Evolutionary conservation across 2,113 vertebrate genomes (phyloP).

Genomic region (Polypterus senegalus): DNA sequence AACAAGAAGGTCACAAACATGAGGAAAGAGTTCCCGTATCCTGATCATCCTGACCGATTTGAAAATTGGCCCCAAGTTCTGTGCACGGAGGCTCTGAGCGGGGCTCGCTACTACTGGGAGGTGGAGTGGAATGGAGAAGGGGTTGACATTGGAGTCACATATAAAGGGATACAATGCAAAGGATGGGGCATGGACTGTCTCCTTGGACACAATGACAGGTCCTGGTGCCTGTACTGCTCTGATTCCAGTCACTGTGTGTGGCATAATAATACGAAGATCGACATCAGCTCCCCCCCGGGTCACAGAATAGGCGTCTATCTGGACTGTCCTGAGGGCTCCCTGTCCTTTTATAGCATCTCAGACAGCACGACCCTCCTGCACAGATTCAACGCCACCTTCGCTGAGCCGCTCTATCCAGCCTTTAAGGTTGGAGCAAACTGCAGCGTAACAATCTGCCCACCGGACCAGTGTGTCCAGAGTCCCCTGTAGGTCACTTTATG

Average conservation of each 20-base stretch:
- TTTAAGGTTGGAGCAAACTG: slow-evolving; percentile 69
- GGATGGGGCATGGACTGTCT: slow-evolving; percentile 61
- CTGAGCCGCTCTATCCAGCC: slow-evolving; percentile 59
- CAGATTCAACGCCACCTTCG: slow-evolving; percentile 63
- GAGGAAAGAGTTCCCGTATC: slow-evolving; percentile 33
- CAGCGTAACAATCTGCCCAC: slow-evolving; percentile 43
- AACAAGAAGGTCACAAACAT: slow-evolving; percentile 40
- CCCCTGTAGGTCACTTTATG: no score
- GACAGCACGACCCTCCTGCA: slow-evolving; percentile 53
- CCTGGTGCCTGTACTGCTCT: slow-evolving; percentile 80
- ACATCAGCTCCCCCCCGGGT: slow-evolving; percentile 37
- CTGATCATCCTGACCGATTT: slow-evolving; percentile 50
- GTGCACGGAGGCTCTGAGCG: slow-evolving; percentile 54
- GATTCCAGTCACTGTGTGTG: slow-evolving; percentile 70
- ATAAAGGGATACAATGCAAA: slow-evolving; percentile 48
- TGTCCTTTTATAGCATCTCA: slow-evolving; percentile 74
- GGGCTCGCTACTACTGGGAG: slow-evolving; percentile 82
- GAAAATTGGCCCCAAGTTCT: slow-evolving; percentile 72
- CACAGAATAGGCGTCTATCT: slow-evolving; percentile 64
- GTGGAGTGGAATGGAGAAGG: slow-evolving; percentile 49
- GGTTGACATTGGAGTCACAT: slow-evolving; percentile 70
- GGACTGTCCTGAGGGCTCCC: slow-evolving; percentile 48
- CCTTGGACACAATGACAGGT: slow-evolving; percentile 66
- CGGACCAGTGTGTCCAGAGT: slow-evolving; percentile 3
- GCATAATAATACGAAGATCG: slow-evolving; percentile 56